Percentiles rank a stretch among this genome's conserved stretches.
phyloP scores from a whole-genome alignment of 2,888 invertebrate genomes.

The Lepeophtheirus nordmannii region DNA sequence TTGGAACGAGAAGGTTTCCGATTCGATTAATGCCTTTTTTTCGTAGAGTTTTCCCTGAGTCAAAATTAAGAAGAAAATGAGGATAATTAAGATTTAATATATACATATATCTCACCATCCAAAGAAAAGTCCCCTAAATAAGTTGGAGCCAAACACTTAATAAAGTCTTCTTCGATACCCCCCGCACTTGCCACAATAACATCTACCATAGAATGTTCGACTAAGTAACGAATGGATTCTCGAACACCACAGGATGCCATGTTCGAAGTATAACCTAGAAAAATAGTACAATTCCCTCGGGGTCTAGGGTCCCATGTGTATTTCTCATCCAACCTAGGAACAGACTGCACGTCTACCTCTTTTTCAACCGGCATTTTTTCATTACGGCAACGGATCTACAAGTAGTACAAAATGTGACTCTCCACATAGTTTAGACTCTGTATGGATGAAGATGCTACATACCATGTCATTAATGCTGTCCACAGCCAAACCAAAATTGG shows the following conservation, averaged over 20 bases:
- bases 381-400: conserved; percentile 51
- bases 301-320: conserved; percentile 28
- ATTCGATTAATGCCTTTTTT: conserved; percentile 75
- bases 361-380: conserved; percentile 49
- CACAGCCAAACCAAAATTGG: conserved; percentile 78
- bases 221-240: conserved; percentile 74
- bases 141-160: conserved; percentile 91
- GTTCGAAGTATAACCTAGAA: conserved; percentile 92
- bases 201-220: conserved; percentile 74
- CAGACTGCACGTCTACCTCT: conserved; percentile 42
- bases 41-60: conserved; percentile 44
- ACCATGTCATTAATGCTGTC: conserved; percentile 83
- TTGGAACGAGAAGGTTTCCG: conserved; percentile 88
- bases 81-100: background rate
- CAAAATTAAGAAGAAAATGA: background rate
- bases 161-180: conserved; percentile 95
- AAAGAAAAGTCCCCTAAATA: conserved; percentile 78
- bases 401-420: conserved; percentile 25
- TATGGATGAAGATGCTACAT: conserved; percentile 28
- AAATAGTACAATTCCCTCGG: conserved; percentile 63
- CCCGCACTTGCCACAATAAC: conserved; percentile 95
- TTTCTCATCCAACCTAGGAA: background rate
- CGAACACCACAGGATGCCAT: conserved; percentile 86
- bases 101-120: conserved; percentile 42
- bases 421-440: background rate